Percentiles rank a stretch among this genome's conserved stretches.
Conservation (phyloP, 2,888 invertebrate genomes). For the Agrochola litura region DNA sequence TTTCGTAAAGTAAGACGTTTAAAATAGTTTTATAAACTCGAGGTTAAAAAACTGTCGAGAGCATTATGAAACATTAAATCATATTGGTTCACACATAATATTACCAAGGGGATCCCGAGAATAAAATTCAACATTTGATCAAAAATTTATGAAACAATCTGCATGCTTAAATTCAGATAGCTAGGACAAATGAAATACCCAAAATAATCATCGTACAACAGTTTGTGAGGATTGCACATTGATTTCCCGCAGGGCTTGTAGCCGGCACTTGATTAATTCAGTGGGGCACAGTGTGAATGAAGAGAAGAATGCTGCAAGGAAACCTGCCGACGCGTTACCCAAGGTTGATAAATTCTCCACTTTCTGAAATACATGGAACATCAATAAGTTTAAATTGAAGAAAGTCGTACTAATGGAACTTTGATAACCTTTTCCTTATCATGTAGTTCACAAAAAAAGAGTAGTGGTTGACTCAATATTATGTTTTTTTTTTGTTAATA, state of each 20-base stretch:
- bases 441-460: not conserved
- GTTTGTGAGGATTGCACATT: conserved; percentile 84
- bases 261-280: conserved; percentile 98
- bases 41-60: not conserved
- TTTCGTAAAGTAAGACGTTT: not conserved
- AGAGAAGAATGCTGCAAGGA: conserved; percentile 98
- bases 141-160: not conserved
- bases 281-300: conserved; percentile 99
- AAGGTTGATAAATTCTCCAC: conserved; percentile 93
- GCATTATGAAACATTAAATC: not conserved
- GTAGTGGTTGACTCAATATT: not conserved
- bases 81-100: not conserved
- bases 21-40: not conserved
- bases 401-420: not conserved
- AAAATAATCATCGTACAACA: conserved; percentile 85
- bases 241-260: conserved; percentile 98
- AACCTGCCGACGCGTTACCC: conserved; percentile 97
- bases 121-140: not conserved
- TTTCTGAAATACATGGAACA: conserved; percentile 82
- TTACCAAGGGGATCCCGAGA: not conserved
- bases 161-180: conserved; percentile 29
- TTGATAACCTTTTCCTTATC: conserved; percentile 17
- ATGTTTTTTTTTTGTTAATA: too few species aligned
- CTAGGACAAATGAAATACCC: conserved; percentile 76
- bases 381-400: conserved; percentile 5